A percentile compares a stretch with the other conserved stretches of the same genome.
Evolutionary conservation across 2,888 invertebrate genomes (phyloP).

Genomic region (Taphrorychus bicolor): DNA sequence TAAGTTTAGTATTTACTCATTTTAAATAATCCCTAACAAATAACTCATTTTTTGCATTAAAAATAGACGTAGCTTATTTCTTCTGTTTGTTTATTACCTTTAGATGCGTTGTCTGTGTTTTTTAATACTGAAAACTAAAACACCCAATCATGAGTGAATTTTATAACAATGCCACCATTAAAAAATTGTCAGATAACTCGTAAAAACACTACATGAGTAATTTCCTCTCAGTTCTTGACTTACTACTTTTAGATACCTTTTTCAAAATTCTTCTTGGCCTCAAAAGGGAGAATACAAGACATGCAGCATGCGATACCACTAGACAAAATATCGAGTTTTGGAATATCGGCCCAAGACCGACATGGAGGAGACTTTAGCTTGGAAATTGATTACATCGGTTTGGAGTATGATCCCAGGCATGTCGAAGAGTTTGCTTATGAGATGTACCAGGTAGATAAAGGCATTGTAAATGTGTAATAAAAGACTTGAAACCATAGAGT

Average conservation of each 20-base stretch:
- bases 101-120: too few relatives aligned
- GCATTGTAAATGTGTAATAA: slow-evolving; percentile 61
- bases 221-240: not conserved
- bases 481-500: not conserved
- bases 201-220: not conserved
- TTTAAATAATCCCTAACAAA: too few relatives aligned
- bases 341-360: slow-evolving; percentile 82
- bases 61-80: too few relatives aligned
- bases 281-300: slow-evolving; percentile 88
- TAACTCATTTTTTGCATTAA: too few relatives aligned
- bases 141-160: too few relatives aligned
- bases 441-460: slow-evolving; percentile 77
- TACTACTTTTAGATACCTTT: slow-evolving; percentile 79
- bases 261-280: slow-evolving; percentile 85
- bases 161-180: too few relatives aligned
- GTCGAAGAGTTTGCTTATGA: slow-evolving; percentile 93
- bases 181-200: too few relatives aligned
- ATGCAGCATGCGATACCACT: slow-evolving; percentile 71
- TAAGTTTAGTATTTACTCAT: slow-evolving; percentile 60
- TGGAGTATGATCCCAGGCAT: slow-evolving; percentile 81
- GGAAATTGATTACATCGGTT: slow-evolving; percentile 92
- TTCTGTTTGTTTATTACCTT: too few relatives aligned
- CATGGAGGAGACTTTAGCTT: slow-evolving; percentile 85
- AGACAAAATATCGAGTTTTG: slow-evolving; percentile 73
- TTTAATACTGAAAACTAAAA: too few relatives aligned